These are phyloP conservation scores for Pachymerium ferrugineum DNA, from an alignment of 2,888 invertebrate species.

Conservation along the genomic window DNA sequence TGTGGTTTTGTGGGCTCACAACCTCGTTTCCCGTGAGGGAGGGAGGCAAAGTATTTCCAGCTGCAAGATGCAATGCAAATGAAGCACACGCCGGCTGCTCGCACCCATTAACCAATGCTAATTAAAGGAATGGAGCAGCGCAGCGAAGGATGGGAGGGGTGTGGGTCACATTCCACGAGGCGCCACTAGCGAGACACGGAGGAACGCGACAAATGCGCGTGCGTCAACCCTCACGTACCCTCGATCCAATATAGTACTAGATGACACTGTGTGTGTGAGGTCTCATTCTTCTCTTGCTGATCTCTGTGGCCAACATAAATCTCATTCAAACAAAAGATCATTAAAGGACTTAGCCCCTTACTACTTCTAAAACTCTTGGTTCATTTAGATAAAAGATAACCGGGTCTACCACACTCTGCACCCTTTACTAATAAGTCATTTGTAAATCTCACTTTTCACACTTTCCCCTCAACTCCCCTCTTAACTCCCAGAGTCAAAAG, in stretches of 20 bases:
- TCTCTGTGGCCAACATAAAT: conserved; percentile 9
- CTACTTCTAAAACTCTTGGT: not conserved
- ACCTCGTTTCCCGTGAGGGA: not conserved
- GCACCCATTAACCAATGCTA: conserved; percentile 13
- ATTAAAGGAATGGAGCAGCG: not conserved
- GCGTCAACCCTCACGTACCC: not conserved
- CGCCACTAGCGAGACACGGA: conserved; percentile 7
- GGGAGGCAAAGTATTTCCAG: not conserved
- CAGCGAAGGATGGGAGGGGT: not conserved
- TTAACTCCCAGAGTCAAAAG: not conserved
- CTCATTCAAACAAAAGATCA: conserved; percentile 9
- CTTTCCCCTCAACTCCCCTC: not conserved
- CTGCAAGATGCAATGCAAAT: conserved; percentile 6
- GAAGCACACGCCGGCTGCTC: not conserved
- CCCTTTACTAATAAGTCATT: not conserved
- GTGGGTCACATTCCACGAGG: conserved; percentile 13
- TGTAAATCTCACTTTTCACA: not conserved
- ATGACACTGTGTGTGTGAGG: conserved; percentile 3
- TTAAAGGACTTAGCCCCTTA: not conserved
- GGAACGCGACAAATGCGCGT: conserved; percentile 2
- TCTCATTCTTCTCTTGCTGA: not conserved
- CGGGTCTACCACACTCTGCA: not conserved
- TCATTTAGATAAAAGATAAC: not conserved
- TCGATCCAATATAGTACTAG: not conserved
- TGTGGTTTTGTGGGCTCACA: conserved; percentile 8